phyloP scores from a whole-genome alignment of 2,888 invertebrate species.

The Drosophila nr. medialis region DNA sequence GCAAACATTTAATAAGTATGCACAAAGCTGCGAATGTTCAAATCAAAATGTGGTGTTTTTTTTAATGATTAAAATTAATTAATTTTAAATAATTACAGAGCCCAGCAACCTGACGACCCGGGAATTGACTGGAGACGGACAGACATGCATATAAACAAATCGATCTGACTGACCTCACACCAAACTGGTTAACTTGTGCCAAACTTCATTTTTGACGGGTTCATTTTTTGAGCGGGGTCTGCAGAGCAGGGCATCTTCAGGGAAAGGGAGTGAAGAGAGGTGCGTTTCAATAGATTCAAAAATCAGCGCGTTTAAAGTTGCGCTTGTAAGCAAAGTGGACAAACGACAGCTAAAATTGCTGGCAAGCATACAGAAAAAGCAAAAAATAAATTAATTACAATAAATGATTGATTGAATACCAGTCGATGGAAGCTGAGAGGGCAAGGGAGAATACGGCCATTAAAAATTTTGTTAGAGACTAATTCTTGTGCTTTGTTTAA shows the following conservation, averaged over 20 bases:
- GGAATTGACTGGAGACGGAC: conserved; percentile 7
- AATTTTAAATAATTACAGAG: conserved; percentile 72
- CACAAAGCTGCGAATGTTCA: conserved; percentile 34
- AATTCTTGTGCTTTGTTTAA: conserved; percentile 13
- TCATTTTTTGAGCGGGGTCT: neutral
- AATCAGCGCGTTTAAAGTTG: conserved; percentile 22
- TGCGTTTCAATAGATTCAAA: neutral
- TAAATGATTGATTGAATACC: conserved; percentile 52
- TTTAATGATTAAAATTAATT: conserved; percentile 62
- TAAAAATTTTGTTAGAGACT: conserved; percentile 26
- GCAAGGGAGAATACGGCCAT: conserved; percentile 23
- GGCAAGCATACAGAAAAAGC: neutral
- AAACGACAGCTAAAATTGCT: conserved; percentile 26
- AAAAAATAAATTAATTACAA: conserved; percentile 1
- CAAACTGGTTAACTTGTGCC: conserved; percentile 72
- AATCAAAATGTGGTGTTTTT: conserved; percentile 25
- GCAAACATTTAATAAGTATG: conserved; percentile 22
- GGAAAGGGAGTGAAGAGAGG: neutral
- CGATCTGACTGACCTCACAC: conserved; percentile 31
- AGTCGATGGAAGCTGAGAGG: conserved; percentile 19
- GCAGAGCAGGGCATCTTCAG: neutral
- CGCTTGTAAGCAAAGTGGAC: conserved; percentile 31
- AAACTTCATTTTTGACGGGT: conserved; percentile 48
- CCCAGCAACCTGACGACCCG: conserved; percentile 11
- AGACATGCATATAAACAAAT: conserved; percentile 2